Percentiles rank a stretch among this genome's conserved stretches.
These are phyloP conservation scores for Huso huso DNA, from an alignment of 2,797 vertebrate species.

Conservation along the genomic window DNA sequence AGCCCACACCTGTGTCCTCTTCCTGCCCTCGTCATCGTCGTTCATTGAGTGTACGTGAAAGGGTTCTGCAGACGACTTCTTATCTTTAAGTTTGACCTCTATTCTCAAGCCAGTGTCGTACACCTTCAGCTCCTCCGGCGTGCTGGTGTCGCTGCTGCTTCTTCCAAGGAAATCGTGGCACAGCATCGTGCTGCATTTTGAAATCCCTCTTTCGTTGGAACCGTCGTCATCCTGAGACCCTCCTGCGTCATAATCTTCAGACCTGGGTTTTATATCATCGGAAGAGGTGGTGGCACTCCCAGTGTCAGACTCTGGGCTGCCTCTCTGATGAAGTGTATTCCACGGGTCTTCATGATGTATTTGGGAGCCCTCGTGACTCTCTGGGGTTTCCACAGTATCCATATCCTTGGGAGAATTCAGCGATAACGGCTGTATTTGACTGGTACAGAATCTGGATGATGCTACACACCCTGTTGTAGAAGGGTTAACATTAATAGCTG, in stretches of 20 bases:
- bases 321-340: slow-evolving; percentile 68
- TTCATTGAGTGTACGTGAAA: slow-evolving; percentile 74
- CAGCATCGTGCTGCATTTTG: slow-evolving; percentile 87
- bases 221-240: slow-evolving; percentile 96
- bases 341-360: slow-evolving; percentile 68
- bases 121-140: slow-evolving; percentile 90
- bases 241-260: slow-evolving; percentile 95
- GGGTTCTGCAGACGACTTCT: slow-evolving; percentile 64
- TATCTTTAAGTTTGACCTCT: slow-evolving; percentile 80
- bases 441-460: slow-evolving; percentile 19
- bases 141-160: slow-evolving; percentile 97
- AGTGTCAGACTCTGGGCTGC: slow-evolving; percentile 87
- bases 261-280: slow-evolving; percentile 94
- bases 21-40: slow-evolving; percentile 74
- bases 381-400: slow-evolving; percentile 58
- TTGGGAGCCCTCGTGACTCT: slow-evolving; percentile 63
- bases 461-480: slow-evolving; percentile 6
- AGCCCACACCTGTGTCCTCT: slow-evolving; percentile 68
- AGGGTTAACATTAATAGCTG: too few species aligned
- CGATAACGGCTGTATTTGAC: slow-evolving; percentile 17
- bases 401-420: slow-evolving; percentile 51
- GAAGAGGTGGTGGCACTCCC: slow-evolving; percentile 92
- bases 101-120: slow-evolving; percentile 78
- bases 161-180: slow-evolving; percentile 93
- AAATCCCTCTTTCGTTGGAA: slow-evolving; percentile 81